Conservation (phyloP, 2,797 vertebrate genomes). For the Steatocranus sp. region DNA sequence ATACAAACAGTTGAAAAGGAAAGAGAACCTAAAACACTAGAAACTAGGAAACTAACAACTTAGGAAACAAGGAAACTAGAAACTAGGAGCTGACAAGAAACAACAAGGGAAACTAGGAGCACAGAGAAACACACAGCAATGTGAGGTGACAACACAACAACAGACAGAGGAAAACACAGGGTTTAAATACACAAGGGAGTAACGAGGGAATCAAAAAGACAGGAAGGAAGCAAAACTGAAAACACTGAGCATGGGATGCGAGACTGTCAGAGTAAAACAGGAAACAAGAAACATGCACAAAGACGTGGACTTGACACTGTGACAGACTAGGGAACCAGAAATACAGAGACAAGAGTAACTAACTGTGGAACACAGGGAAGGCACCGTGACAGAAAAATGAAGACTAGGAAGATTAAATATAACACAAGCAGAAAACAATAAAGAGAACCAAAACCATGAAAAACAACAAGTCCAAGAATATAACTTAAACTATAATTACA, state of each 20-base stretch:
- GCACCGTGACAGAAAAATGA: neutral
- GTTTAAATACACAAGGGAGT: neutral
- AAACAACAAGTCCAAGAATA: neutral
- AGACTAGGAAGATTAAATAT: rapidly evolving
- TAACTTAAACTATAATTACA: rapidly evolving
- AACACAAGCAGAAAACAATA: neutral
- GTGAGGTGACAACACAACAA: neutral
- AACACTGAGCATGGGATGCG: neutral
- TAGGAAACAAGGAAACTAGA: neutral
- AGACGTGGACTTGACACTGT: neutral
- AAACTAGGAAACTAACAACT: neutral
- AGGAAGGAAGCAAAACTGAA: neutral
- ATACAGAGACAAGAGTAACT: neutral
- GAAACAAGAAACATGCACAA: neutral
- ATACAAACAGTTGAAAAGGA: neutral
- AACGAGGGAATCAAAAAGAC: rapidly evolving
- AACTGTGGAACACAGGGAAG: neutral
- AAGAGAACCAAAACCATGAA: neutral
- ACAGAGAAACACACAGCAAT: neutral
- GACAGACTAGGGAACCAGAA: neutral
- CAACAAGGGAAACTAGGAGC: neutral
- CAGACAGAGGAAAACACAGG: neutral
- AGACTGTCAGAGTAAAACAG: neutral
- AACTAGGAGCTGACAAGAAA: neutral
- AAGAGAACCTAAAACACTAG: neutral